These are phyloP conservation scores for Maccullochella peelii DNA, from an alignment of 2,113 vertebrate species.

Conservation along the genomic window DNA sequence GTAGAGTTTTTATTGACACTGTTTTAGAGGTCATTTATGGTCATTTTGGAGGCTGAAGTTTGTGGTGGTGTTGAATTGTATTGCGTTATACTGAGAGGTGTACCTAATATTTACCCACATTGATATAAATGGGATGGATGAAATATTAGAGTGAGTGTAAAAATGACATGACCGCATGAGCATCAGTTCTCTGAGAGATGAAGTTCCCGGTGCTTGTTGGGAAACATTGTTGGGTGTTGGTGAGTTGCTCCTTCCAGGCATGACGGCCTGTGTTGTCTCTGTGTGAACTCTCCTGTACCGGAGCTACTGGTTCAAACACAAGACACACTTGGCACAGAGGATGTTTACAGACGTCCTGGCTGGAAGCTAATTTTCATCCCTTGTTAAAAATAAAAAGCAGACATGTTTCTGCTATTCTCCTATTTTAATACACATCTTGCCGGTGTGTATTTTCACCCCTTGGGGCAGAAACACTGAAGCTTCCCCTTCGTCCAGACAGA, in stretches of 20 bases:
- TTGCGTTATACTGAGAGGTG: background rate
- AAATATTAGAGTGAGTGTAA: too few species aligned
- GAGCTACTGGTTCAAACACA: slow-evolving; percentile 39
- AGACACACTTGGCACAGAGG: slow-evolving; percentile 20
- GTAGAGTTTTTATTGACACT: background rate
- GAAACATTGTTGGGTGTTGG: background rate
- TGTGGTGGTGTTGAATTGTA: background rate
- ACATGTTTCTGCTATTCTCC: slow-evolving; percentile 43
- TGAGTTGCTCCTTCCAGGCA: slow-evolving; percentile 22
- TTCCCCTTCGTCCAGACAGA: slow-evolving; percentile 17
- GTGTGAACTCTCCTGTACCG: slow-evolving; percentile 42
- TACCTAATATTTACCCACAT: too few species aligned
- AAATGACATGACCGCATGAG: background rate
- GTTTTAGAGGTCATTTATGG: background rate
- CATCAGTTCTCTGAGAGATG: background rate
- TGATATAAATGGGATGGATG: too few species aligned
- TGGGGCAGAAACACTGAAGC: slow-evolving; percentile 36
- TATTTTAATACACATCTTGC: slow-evolving; percentile 23
- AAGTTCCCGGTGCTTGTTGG: slow-evolving; percentile 5
- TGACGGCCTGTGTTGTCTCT: slow-evolving; percentile 1
- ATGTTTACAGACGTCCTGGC: slow-evolving; percentile 56
- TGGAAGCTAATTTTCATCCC: slow-evolving; percentile 38
- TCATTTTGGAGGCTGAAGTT: background rate
- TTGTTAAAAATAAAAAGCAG: slow-evolving; percentile 55
- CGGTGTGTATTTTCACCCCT: slow-evolving; percentile 21